Evolutionary conservation across 92 coral and sea anemone species (phyloP).

Genomic region (Porites rus): DNA sequence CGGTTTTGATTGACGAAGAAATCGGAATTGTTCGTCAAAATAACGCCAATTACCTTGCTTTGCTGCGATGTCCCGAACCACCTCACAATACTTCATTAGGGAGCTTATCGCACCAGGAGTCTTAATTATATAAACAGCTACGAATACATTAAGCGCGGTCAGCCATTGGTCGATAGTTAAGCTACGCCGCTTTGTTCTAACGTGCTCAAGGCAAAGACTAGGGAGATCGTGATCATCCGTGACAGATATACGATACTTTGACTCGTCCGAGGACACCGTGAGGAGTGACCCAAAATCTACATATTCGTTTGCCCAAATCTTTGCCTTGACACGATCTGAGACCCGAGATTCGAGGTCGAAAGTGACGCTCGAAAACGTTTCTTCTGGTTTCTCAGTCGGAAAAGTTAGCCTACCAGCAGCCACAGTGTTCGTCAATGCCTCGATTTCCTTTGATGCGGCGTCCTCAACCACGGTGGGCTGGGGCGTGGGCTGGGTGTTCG

Average conservation of each 20-base stretch:
- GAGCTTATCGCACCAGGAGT: constrained; percentile 10
- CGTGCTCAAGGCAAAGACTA: too few relatives aligned
- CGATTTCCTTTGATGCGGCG: neutral
- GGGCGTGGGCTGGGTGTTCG: neutral
- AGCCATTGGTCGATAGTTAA: too few relatives aligned
- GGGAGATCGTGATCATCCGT: too few relatives aligned
- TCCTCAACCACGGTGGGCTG: neutral
- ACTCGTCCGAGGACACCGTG: neutral
- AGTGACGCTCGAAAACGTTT: too few relatives aligned
- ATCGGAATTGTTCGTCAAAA: constrained; percentile 67
- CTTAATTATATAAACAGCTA: constrained; percentile 1
- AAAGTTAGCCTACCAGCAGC: neutral
- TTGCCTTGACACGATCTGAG: neutral
- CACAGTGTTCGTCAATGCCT: constrained; percentile 1
- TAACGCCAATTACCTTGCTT: neutral
- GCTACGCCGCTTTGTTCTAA: too few relatives aligned
- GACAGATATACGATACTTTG: constrained; percentile 1
- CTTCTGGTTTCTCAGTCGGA: too few relatives aligned
- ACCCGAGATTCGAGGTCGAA: too few relatives aligned
- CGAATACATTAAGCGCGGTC: constrained; percentile 8
- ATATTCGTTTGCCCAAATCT: constrained; percentile 1
- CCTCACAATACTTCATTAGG: constrained; percentile 66
- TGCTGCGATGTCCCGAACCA: constrained; percentile 56
- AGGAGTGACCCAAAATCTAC: neutral
- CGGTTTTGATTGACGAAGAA: constrained; percentile 50